Base-by-base conservation (phyloP, 2,113 vertebrate species). In the Lonchura striata region DNA sequence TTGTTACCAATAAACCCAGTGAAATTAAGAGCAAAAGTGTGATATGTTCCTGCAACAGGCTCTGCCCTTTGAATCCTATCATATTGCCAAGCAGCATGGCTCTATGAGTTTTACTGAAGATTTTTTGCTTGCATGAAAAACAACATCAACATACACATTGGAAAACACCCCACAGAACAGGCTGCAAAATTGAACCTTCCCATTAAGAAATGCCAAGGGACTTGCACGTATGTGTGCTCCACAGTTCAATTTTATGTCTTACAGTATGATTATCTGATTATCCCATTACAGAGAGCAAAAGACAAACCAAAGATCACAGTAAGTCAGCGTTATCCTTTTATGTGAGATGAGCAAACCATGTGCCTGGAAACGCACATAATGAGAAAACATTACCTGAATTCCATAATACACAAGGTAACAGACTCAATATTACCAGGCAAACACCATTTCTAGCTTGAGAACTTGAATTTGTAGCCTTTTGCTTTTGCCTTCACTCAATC, bases 11-110 rank as follows among this genome's bases (percentile, higher is more conserved):
- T 52, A 88, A 88, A 18, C 14, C 28, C 74, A 64, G 21, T 4
- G 39, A 82, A 44, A 54, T 54, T 46, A 66, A 88, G 39, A 86
- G 35, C 18, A 2, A 6, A 23, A 2, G 7, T 33, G 23, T 46
- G n/a, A 65, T 74, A 65, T 74, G 42, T 21, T 77, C 19, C 39
- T 65, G 61, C 16, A 19, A 35, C 16, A 90, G 41, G 7, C 16
- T 81, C 60, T 75, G 33, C 20, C 27, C 46, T 72, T 82, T 77
- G 47, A 82, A 88, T 65, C 21, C 69, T n/a, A 24, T 13, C 1
- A 5, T 11, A 47, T 1, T 66, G 65, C 30, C 7, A 79, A 65
- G 7, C 18, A 86, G 13, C 6, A 23, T 0, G 0, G 33, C 46
- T 50, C n/a, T 30, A 0, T 9, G 30, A 24, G 31, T 15, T 90